Conservation (phyloP, 2,113 vertebrate species). For the Macrotus californicus region DNA sequence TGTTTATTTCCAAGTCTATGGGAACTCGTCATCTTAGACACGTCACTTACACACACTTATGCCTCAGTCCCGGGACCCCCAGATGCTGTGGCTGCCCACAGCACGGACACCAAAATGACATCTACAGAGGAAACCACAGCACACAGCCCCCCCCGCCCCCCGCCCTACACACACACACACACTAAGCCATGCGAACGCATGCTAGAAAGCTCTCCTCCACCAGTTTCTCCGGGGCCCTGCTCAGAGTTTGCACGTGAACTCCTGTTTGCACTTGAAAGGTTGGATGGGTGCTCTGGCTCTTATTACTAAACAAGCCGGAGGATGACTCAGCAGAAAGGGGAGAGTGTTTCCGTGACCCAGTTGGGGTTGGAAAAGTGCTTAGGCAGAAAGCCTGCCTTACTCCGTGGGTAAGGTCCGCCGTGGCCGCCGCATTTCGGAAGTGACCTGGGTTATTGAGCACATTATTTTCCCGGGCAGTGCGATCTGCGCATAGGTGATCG, state of each 20-base stretch:
- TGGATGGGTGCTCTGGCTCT: background rate
- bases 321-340: constrained; percentile 60
- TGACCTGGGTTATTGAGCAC: constrained; percentile 7
- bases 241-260: background rate
- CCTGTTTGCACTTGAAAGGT: background rate
- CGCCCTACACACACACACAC: background rate
- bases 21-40: background rate
- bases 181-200: background rate
- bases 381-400: background rate
- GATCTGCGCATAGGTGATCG: constrained; percentile 42
- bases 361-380: constrained; percentile 44
- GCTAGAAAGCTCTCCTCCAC: background rate
- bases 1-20: background rate
- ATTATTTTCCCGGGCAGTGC: background rate
- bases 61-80: background rate
- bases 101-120: background rate
- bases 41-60: background rate
- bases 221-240: background rate
- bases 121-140: background rate
- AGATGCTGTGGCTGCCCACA: background rate
- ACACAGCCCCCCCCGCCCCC: background rate
- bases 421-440: too few species aligned
- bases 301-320: background rate
- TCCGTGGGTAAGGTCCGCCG: background rate
- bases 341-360: constrained; percentile 39